These are phyloP conservation scores for Leptodactylus fuscus DNA, from an alignment of 2,113 vertebrate species.

Conservation along the genomic window DNA sequence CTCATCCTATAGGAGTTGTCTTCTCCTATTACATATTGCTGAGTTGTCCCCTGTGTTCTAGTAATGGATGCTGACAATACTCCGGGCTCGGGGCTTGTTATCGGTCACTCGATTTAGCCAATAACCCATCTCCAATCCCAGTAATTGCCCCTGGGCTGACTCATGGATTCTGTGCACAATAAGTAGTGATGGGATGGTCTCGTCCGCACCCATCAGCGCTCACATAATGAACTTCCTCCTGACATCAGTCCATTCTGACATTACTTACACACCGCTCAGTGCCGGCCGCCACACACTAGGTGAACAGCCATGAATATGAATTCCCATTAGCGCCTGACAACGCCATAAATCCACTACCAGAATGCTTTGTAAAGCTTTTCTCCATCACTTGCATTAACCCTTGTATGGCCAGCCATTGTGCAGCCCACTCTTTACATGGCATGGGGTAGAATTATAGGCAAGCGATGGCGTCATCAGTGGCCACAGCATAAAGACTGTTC, in stretches of 20 bases:
- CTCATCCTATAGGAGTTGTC: neutral
- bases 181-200: neutral
- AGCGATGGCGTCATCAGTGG: neutral
- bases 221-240: conserved; percentile 13
- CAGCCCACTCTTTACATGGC: neutral
- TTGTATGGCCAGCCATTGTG: neutral
- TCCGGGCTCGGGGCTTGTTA: neutral
- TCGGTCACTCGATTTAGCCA: neutral
- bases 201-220: neutral
- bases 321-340: conserved; percentile 8
- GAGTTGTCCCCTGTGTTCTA: neutral
- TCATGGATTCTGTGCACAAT: neutral
- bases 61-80: neutral
- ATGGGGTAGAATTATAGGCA: too few relatives aligned
- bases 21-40: too few relatives aligned
- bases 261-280: neutral
- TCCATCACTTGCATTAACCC: conserved; percentile 1
- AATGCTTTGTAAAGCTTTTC: neutral
- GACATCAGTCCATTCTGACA: neutral
- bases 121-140: neutral
- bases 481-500: too few relatives aligned
- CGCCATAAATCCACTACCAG: neutral
- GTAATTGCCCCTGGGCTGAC: conserved; percentile 6
- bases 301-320: conserved; percentile 9
- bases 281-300: neutral